phyloP scores from a whole-genome alignment of 1,140 invertebrate genomes.

The Drosophila ercepeae region DNA sequence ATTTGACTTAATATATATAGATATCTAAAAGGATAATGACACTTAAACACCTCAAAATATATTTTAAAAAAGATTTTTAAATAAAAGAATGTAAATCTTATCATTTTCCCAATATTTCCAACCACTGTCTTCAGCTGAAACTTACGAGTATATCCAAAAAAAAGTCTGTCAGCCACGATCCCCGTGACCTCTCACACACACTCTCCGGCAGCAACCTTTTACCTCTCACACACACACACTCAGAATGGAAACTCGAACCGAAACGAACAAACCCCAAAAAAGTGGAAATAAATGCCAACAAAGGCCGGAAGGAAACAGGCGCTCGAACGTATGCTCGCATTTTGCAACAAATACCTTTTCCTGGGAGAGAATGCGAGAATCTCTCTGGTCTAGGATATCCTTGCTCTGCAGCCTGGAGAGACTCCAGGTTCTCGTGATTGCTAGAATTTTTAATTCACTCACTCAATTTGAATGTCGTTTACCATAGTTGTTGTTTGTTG shows the following conservation, averaged over 20 bases:
- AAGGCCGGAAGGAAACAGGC: slow-evolving; percentile 66
- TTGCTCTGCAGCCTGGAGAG: slow-evolving; percentile 14
- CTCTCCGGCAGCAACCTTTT: slow-evolving; percentile 48
- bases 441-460: slow-evolving; percentile 77
- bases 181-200: slow-evolving; percentile 64
- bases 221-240: slow-evolving; percentile 42
- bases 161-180: slow-evolving; percentile 63
- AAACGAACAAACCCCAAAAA: slow-evolving; percentile 46
- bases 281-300: slow-evolving; percentile 13
- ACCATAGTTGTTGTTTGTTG: slow-evolving; percentile 28
- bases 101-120: too few relatives aligned
- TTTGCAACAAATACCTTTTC: slow-evolving; percentile 63
- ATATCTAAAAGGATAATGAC: too few relatives aligned
- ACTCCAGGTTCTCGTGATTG: slow-evolving; percentile 49
- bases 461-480: slow-evolving; percentile 76
- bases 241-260: slow-evolving; percentile 23
- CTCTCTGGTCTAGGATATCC: neutral
- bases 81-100: too few relatives aligned
- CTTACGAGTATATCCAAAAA: slow-evolving; percentile 23
- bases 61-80: too few relatives aligned
- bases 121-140: slow-evolving; percentile 52
- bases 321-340: slow-evolving; percentile 78
- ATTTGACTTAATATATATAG: too few relatives aligned
- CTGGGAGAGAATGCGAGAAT: slow-evolving; percentile 3
- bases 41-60: too few relatives aligned